Conservation (phyloP, 2,113 vertebrate genomes). For the Onychorhynchus coronatus region DNA sequence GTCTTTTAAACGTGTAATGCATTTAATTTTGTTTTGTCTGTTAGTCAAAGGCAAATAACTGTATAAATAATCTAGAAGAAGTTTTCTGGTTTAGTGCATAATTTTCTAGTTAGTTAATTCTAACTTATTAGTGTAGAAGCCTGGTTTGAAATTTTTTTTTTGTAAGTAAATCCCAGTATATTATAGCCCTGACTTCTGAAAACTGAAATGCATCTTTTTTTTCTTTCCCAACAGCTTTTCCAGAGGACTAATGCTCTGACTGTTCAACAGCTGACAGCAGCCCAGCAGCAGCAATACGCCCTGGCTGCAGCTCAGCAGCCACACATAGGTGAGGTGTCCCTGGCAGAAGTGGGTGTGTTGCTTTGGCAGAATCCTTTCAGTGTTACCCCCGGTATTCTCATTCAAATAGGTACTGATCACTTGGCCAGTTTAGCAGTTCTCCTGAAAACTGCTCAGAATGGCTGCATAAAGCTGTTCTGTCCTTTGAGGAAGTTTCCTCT, state of each 20-base stretch:
- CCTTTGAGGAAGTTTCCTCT: neutral
- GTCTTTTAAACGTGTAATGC: neutral
- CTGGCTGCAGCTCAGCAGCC: slow-evolving; percentile 95
- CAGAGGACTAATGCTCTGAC: slow-evolving; percentile 91
- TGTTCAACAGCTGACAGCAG: slow-evolving; percentile 93
- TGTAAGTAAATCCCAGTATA: neutral
- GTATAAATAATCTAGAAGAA: neutral
- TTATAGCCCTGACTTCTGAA: neutral
- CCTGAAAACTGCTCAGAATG: neutral
- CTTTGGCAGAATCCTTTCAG: neutral
- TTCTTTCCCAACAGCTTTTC: slow-evolving; percentile 81
- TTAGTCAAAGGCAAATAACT: neutral
- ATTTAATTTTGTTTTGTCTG: neutral
- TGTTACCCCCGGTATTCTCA: neutral
- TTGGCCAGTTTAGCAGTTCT: accelerated
- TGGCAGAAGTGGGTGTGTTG: neutral
- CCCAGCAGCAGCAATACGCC: slow-evolving; percentile 95
- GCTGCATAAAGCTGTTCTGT: neutral
- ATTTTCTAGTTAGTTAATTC: neutral
- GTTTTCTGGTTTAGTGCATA: neutral
- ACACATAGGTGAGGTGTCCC: slow-evolving; percentile 86
- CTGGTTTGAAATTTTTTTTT: neutral
- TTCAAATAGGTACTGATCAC: neutral
- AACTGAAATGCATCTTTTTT: slow-evolving; percentile 3
- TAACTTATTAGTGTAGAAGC: neutral